phyloP scores from a whole-genome alignment of 2,797 vertebrate genomes.

The Pygocentrus nattereri region DNA sequence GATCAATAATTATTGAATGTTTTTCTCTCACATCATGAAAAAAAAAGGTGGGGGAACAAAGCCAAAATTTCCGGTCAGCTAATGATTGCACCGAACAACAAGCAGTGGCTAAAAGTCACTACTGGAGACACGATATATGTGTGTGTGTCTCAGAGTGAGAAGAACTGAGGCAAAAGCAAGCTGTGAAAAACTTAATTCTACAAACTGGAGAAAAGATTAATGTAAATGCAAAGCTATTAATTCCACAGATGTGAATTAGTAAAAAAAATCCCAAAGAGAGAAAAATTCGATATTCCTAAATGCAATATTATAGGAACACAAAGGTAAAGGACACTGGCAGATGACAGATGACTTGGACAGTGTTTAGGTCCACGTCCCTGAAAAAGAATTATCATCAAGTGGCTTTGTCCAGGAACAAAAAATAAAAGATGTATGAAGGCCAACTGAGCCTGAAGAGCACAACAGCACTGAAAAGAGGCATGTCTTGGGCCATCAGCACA shows the following conservation, averaged over 20 bases:
- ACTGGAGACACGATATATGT: constrained; percentile 39
- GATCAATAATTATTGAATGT: constrained; percentile 87
- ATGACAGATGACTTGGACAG: constrained; percentile 3
- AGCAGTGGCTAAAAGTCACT: constrained; percentile 34
- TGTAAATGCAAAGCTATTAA: neutral
- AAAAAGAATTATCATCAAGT: constrained; percentile 42
- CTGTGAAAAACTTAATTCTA: neutral
- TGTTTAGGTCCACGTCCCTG: constrained; percentile 30
- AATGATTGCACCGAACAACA: constrained; percentile 68
- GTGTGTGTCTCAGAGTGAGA: constrained; percentile 8
- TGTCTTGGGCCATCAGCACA: neutral
- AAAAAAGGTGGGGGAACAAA: constrained; percentile 62
- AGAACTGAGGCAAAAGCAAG: neutral
- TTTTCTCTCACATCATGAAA: constrained; percentile 72
- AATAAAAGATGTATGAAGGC: constrained; percentile 44
- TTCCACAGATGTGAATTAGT: no score
- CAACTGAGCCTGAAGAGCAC: constrained; percentile 25
- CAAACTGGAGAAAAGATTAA: neutral
- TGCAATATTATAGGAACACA: neutral
- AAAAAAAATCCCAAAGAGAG: no score
- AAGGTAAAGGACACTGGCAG: neutral
- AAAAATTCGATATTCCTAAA: neutral
- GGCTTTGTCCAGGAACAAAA: constrained; percentile 31
- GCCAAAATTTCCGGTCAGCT: constrained; percentile 72
- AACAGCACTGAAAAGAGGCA: neutral